Conservation (phyloP, 2,888 invertebrate species). For the Agonopterix alstromeriana region DNA sequence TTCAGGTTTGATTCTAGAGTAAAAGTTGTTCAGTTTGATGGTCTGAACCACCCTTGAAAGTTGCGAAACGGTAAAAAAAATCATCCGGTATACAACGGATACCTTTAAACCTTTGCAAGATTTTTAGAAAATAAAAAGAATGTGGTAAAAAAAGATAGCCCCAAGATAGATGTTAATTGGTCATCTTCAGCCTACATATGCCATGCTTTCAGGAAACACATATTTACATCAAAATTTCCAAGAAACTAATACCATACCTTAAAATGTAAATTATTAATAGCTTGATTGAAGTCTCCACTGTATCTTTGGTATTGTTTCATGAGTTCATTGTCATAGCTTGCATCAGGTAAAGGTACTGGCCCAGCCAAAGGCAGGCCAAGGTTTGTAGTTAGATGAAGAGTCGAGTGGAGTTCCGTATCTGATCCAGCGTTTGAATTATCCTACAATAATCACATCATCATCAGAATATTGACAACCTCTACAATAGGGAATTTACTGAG, state of each 20-base stretch:
- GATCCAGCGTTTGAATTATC: conserved; percentile 76
- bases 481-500: too few relatives aligned
- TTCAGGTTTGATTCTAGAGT: too few relatives aligned
- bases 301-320: conserved; percentile 74
- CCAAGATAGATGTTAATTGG: too few relatives aligned
- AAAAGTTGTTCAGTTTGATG: too few relatives aligned
- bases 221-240: too few relatives aligned
- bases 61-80: too few relatives aligned
- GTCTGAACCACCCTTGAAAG: too few relatives aligned
- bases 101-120: too few relatives aligned
- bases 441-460: conserved; percentile 19
- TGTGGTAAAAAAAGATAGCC: not conserved
- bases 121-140: not conserved
- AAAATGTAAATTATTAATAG: conserved; percentile 70
- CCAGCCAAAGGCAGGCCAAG: conserved; percentile 85
- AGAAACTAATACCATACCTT: conserved; percentile 43
- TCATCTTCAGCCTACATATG: too few relatives aligned
- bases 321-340: conserved; percentile 76
- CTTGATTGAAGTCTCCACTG: conserved; percentile 86
- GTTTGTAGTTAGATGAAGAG: conserved; percentile 54
- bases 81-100: too few relatives aligned
- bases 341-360: conserved; percentile 83
- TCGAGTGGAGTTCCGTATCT: conserved; percentile 69
- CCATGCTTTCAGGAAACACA: too few relatives aligned
- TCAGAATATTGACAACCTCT: too few relatives aligned